These are phyloP conservation scores for Oreamnos americanus DNA, from an alignment of 2,113 vertebrate genomes.

Conservation along the genomic window DNA sequence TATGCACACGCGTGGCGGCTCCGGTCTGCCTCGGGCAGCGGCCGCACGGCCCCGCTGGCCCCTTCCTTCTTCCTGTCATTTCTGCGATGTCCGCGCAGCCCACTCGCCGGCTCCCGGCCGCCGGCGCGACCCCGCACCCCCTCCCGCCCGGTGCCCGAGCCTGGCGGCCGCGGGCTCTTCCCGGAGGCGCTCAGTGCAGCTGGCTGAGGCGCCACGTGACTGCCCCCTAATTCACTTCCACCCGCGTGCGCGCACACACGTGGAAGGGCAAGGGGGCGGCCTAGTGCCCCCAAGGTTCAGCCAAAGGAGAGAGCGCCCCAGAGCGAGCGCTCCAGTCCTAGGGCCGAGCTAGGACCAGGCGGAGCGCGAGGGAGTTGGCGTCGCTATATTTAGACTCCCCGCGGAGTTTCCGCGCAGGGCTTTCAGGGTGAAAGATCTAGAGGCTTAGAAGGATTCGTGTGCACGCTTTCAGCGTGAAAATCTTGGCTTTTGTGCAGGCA, in stretches of 20 bases:
- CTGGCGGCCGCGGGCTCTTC: neutral
- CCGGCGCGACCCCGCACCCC: neutral
- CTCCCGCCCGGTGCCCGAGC: neutral
- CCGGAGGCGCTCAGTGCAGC: neutral
- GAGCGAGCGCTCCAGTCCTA: constrained; percentile 13
- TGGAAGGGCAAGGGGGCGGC: constrained; percentile 49
- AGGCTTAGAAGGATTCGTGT: constrained; percentile 51
- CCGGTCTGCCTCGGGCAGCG: neutral
- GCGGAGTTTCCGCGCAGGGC: constrained; percentile 50
- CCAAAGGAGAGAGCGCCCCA: constrained; percentile 10
- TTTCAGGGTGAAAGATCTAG: constrained; percentile 59
- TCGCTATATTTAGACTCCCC: constrained; percentile 63
- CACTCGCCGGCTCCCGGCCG: neutral
- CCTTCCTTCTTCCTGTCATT: neutral
- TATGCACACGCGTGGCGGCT: neutral
- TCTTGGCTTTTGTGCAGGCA: constrained; percentile 12
- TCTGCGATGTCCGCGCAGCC: neutral
- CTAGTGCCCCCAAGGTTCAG: constrained; percentile 47
- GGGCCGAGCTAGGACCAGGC: neutral
- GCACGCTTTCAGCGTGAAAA: neutral
- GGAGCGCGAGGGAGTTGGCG: neutral
- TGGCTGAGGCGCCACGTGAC: constrained; percentile 19
- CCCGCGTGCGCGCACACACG: constrained; percentile 41
- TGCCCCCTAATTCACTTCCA: constrained; percentile 32
- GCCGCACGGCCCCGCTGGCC: neutral